Conservation (phyloP, 2,113 vertebrate genomes). For the Helogale parvula region DNA sequence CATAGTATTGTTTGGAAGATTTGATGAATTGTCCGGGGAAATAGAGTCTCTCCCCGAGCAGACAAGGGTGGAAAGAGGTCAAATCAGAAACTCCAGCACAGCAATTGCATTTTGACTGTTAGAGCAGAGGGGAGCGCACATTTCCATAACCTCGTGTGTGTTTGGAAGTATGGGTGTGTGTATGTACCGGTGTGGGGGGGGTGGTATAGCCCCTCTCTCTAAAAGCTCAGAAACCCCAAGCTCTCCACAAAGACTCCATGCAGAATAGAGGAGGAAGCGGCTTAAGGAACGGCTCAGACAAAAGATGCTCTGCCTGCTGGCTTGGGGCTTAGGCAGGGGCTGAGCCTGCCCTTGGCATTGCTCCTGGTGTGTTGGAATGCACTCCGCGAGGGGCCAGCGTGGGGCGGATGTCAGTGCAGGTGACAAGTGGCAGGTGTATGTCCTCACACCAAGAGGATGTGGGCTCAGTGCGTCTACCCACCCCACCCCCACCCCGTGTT, state of each 20-base stretch:
- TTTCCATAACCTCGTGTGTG: background rate
- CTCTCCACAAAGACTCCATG: background rate
- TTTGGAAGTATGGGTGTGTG: background rate
- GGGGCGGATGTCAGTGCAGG: background rate
- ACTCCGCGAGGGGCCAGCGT: background rate
- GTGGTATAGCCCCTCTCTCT: slow-evolving; percentile 28
- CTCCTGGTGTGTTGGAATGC: background rate
- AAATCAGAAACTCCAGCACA: slow-evolving; percentile 63
- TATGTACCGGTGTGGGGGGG: background rate
- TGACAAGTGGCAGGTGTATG: background rate
- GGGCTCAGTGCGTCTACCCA: background rate
- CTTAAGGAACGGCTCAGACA: background rate
- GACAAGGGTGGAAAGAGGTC: slow-evolving; percentile 68
- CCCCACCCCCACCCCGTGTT: too few species aligned
- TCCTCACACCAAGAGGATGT: background rate
- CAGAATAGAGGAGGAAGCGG: background rate
- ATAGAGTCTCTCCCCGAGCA: background rate
- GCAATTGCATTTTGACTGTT: slow-evolving; percentile 45
- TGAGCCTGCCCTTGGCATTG: background rate
- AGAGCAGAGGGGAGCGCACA: background rate
- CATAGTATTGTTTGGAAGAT: background rate
- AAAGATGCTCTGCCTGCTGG: background rate
- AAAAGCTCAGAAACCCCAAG: slow-evolving; percentile 26
- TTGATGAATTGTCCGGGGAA: slow-evolving; percentile 51
- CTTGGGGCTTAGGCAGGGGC: background rate